Evolutionary conservation across 1,140 invertebrate species (phyloP), one percentile per base, ranked within the genome.

Genomic region (Leptinotarsa undecemlineata): DNA sequence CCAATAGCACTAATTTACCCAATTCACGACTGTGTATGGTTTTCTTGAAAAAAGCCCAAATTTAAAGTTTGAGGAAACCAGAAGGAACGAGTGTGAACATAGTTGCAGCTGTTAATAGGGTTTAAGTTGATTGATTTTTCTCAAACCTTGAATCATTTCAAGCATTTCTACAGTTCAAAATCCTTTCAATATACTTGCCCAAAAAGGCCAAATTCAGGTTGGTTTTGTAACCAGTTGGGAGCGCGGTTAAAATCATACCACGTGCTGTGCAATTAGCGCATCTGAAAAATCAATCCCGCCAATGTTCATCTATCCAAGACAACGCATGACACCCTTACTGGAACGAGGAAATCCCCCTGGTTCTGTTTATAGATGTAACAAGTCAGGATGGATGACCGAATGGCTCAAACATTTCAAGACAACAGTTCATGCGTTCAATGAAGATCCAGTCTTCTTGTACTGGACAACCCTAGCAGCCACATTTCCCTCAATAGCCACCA

Each of bases 161-260:
- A n/a, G n/a, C n/a, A 80, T 87, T 42, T 85, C 77, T 6, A 82
- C 77, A n/a, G 84, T 88, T 6, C 79, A 81, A 68, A 79, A 78
- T 73, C 6, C 26, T 33, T 33, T 33, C 68, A 82, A 81, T 77
- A 78, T 85, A 47, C 48, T 84, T 19, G 77, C 72, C 5, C 13
- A 69, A 17, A 83, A 82, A 76, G 82, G 84, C 8, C 76, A 80
- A 76, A 84, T 80, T 79, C 78, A 82, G 77, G 79, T 84, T 17
- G 63, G 71, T 47, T 4, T 33, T 17, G 42, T 48, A 78, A 78
- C 79, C 67, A 80, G 78, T 74, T 81, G 77, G 67, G 83, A 85
- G 80, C 76, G 82, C 64, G 84, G 84, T 19, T 68, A 75, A 14
- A 71, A 60, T 20, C 57, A 60, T 20, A 60, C 57, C 6, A 0